Conservation (phyloP, 2,797 vertebrate genomes). For the Rhabdomys pumilio region DNA sequence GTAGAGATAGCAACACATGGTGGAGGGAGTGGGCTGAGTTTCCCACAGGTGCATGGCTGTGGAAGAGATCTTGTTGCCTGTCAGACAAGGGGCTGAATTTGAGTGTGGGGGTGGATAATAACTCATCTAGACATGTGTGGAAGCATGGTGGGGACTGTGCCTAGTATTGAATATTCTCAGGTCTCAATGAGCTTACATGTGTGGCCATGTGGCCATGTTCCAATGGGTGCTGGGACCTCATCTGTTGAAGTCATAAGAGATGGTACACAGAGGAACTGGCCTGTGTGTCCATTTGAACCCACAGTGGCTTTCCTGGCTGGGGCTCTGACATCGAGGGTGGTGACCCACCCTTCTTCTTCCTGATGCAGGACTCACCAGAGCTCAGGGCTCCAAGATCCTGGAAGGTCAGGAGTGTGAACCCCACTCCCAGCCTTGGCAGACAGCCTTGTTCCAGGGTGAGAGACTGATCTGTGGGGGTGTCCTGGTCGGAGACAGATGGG, state of each 20-base stretch:
- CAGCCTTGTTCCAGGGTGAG: constrained; percentile 69
- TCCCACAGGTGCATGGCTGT: neutral
- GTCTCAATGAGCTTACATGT: fast-evolving
- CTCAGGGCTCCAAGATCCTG: constrained; percentile 73
- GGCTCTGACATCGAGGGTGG: neutral
- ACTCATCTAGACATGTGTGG: neutral
- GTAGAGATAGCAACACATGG: neutral
- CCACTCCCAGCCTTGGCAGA: constrained; percentile 84
- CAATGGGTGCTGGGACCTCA: neutral
- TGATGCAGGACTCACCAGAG: constrained; percentile 50
- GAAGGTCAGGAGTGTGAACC: constrained; percentile 63
- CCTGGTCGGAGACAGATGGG: constrained; percentile 77
- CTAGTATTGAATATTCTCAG: neutral
- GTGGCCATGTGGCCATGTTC: neutral
- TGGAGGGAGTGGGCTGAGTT: neutral
- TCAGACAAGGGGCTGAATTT: too few species aligned
- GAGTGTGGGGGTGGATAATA: neutral
- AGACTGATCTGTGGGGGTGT: constrained; percentile 76
- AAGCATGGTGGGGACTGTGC: neutral
- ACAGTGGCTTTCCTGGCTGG: neutral
- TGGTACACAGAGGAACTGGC: neutral
- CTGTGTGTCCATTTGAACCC: neutral
- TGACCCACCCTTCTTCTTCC: neutral
- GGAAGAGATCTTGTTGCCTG: neutral
- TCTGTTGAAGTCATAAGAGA: neutral